Conservation (phyloP, 2,113 vertebrate genomes). For the Nyctibius bracteatus region DNA sequence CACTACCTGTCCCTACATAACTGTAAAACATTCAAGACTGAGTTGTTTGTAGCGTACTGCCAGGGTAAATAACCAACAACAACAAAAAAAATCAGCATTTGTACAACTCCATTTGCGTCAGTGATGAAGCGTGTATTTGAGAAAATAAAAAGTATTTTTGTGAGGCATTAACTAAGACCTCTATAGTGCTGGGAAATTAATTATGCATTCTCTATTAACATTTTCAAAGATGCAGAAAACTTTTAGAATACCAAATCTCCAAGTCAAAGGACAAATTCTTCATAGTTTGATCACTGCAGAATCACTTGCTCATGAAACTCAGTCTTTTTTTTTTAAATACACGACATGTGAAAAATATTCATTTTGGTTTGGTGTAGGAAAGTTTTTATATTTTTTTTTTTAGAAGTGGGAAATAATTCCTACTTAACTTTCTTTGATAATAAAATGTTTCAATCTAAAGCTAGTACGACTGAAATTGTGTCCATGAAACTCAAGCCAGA, state of each 20-base stretch:
- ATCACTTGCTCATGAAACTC: not conserved
- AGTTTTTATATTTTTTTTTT: not conserved
- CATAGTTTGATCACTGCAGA: not conserved
- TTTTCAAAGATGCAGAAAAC: not conserved
- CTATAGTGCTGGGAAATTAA: not conserved
- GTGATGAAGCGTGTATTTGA: not conserved
- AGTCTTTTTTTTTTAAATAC: not conserved
- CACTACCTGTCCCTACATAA: no score
- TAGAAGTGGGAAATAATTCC: not conserved
- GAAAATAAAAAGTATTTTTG: not conserved
- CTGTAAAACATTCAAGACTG: not conserved
- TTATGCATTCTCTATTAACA: not conserved
- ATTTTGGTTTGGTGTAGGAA: not conserved
- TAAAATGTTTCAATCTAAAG: not conserved
- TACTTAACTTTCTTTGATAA: not conserved
- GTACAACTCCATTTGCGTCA: accelerated
- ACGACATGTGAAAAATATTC: not conserved
- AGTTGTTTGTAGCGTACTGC: not conserved
- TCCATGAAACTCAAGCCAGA: not conserved
- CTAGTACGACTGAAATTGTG: not conserved
- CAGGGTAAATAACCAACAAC: not conserved
- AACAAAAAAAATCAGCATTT: not conserved
- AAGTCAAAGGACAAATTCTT: not conserved
- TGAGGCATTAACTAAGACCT: not conserved
- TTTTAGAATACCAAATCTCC: not conserved